Evolutionary conservation across 2,888 invertebrate species (phyloP).

Genomic region (Gari tellinella): DNA sequence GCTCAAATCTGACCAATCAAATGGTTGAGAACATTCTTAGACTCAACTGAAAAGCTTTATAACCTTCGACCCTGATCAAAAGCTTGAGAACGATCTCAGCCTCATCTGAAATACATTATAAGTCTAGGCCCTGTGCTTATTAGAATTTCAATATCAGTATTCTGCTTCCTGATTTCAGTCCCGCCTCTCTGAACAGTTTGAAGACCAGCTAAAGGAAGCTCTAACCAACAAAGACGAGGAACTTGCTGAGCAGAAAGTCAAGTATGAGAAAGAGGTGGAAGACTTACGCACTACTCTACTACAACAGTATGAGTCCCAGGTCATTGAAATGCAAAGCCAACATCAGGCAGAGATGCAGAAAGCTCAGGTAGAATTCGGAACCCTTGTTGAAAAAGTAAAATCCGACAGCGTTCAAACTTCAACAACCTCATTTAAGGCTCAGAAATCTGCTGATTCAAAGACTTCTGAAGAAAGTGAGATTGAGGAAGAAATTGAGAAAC

Average conservation of each 20-base stretch:
- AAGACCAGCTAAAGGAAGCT: slow-evolving; percentile 45
- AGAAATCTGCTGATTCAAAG: slow-evolving; percentile 14
- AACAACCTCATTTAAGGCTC: not conserved
- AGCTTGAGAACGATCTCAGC: too few relatives aligned
- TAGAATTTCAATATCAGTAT: too few relatives aligned
- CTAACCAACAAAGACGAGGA: slow-evolving; percentile 67
- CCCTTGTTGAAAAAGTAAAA: slow-evolving; percentile 23
- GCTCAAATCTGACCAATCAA: too few relatives aligned
- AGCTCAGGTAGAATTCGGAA: slow-evolving; percentile 34
- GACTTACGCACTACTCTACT: slow-evolving; percentile 56
- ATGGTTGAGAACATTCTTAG: too few relatives aligned
- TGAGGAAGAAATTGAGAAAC: slow-evolving; percentile 39
- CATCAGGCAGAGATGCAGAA: slow-evolving; percentile 27
- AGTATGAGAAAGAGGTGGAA: slow-evolving; percentile 62
- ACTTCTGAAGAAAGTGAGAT: slow-evolving; percentile 39
- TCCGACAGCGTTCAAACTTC: slow-evolving; percentile 16
- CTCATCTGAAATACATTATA: too few relatives aligned
- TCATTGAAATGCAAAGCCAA: slow-evolving; percentile 36
- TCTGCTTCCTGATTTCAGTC: slow-evolving; percentile 32
- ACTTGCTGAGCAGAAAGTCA: slow-evolving; percentile 56
- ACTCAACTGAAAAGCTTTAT: too few relatives aligned
- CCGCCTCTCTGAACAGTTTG: slow-evolving; percentile 51
- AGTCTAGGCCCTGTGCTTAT: too few relatives aligned
- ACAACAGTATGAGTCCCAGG: slow-evolving; percentile 54
- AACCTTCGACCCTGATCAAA: too few relatives aligned